Evolutionary conservation across 2,113 vertebrate species (phyloP).

Genomic region (Pelvicachromis taeniatus): DNA sequence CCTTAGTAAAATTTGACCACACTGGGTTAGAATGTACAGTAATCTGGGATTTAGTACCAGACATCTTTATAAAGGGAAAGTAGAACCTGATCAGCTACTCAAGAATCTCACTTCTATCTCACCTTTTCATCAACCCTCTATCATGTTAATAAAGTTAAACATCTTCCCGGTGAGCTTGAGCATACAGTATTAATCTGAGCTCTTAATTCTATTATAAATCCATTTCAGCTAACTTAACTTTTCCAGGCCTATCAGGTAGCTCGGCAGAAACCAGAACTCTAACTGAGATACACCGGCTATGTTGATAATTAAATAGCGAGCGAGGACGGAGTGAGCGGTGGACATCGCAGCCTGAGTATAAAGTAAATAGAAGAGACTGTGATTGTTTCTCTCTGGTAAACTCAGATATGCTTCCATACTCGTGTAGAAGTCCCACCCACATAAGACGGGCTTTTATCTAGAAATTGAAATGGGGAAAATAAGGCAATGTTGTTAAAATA

Average conservation of each 20-base stretch:
- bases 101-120: not conserved
- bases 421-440: not conserved
- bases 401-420: constrained; percentile 7
- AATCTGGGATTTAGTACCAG: not conserved
- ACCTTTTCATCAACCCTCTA: not conserved
- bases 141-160: constrained; percentile 9
- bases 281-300: constrained; percentile 38
- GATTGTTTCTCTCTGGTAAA: constrained; percentile 22
- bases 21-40: not conserved
- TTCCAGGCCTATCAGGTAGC: constrained; percentile 50
- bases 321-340: constrained; percentile 26
- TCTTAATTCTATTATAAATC: constrained; percentile 57
- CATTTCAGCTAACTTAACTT: constrained; percentile 42
- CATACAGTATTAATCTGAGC: constrained; percentile 4
- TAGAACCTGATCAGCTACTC: not conserved
- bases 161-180: constrained; percentile 6
- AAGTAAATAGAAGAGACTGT: not conserved
- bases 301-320: constrained; percentile 60
- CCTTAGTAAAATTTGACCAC: not conserved
- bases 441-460: not conserved
- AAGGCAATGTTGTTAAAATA: not conserved
- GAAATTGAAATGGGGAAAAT: not conserved
- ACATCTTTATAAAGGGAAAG: not conserved
- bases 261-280: constrained; percentile 54
- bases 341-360: not conserved